These are phyloP conservation scores for Charanyca ferruginea DNA, from an alignment of 2,888 invertebrate genomes.

Conservation along the genomic window DNA sequence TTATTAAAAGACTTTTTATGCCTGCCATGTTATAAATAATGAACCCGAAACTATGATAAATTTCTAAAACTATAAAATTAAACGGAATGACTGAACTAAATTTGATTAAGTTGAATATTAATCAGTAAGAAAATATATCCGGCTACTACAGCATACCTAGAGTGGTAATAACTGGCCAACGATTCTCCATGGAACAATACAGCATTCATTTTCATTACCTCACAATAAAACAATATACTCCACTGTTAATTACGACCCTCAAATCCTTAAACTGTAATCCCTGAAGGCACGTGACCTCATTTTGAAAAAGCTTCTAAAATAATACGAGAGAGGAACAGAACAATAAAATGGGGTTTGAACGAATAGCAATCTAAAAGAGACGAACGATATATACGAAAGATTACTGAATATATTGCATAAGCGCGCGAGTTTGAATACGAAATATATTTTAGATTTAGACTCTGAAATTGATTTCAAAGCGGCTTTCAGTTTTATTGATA, in stretches of 20 bases:
- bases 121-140: too few relatives aligned
- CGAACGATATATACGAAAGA: slow-evolving; percentile 21
- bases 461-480: slow-evolving; percentile 34
- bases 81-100: too few relatives aligned
- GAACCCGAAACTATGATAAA: too few relatives aligned
- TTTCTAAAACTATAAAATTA: too few relatives aligned
- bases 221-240: slow-evolving; percentile 28
- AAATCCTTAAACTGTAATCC: slow-evolving; percentile 47
- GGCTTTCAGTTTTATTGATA: slow-evolving; percentile 5
- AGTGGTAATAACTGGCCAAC: background rate
- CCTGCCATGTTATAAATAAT: too few relatives aligned
- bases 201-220: slow-evolving; percentile 18
- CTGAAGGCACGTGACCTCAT: slow-evolving; percentile 42
- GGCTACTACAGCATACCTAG: too few relatives aligned
- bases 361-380: slow-evolving; percentile 42
- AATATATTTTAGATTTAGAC: slow-evolving; percentile 23
- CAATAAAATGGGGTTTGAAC: slow-evolving; percentile 51
- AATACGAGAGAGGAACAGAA: slow-evolving; percentile 30
- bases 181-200: background rate
- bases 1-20: too few relatives aligned
- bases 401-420: slow-evolving; percentile 35
- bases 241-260: slow-evolving; percentile 32
- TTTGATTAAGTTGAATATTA: too few relatives aligned
- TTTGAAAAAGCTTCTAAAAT: slow-evolving; percentile 42
- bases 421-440: slow-evolving; percentile 37